Evolutionary conservation across 2,113 vertebrate species (phyloP), one percentile per base, ranked within the genome.

Genomic region (Pungitius pungitius): DNA sequence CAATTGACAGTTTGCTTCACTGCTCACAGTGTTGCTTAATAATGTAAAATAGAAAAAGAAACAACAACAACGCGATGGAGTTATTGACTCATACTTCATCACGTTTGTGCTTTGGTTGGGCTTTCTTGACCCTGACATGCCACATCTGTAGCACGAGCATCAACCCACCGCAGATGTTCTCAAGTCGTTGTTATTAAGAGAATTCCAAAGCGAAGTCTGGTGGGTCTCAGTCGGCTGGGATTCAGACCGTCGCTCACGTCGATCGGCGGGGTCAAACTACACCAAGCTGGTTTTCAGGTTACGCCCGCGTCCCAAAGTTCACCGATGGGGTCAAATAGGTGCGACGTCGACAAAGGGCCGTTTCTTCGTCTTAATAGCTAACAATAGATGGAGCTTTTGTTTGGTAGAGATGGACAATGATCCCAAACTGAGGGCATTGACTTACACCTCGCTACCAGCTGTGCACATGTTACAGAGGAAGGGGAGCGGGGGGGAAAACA

Each of bases 321-420:
- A 65, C 8, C 51, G 17, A 2, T 18, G 26, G 13, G 65, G 15
- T 33, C 2, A 27, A 14, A n/a, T 2, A 5, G 24, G 24, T 30
- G 39, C 20, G 24, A 6, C 27, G 10, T 37, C 15, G 75, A 67
- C 1, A 68, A 18, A 33, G 13, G 43, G 17, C 40, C 8, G 64
- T 81, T 76, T 67, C 77, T 72, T 80, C 59, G 67, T 66, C 73
- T 51, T n/a, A 51, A 79, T 6, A 37, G 42, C 17, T 64, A 11
- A n/a, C n/a, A n/a, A n/a, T n/a, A n/a, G n/a, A n/a, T n/a, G n/a
- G 15, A 58, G 39, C 43, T 17, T 59, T 54, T 56, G 39, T 63
- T 84, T 42, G 8, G 57, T 71, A 56, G 7, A 17, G 27, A 6
- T 55, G 17, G 58, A 26, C 12, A 6, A 54, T 81, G 60, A 68